Base-by-base conservation (phyloP, 2,888 invertebrate species). In the Thecophora atra region DNA sequence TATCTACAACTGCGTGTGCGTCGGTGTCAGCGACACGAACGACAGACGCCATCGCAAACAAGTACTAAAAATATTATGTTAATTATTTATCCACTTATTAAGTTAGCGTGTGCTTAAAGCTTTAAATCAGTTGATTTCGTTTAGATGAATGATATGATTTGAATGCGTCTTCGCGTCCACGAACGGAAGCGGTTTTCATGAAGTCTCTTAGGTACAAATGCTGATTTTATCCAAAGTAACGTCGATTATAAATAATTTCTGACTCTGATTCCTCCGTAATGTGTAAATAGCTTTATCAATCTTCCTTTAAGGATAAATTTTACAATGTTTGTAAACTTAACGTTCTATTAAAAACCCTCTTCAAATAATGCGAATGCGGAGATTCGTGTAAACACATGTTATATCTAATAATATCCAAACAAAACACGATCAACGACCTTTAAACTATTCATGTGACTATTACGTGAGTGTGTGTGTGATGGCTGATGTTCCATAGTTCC, bases 121-220 rank as follows among this genome's bases (percentile, higher is more conserved):
- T 62, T 13, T 11, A 44, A 63, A 44, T 63, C 42, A 63, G 42
- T 63, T 42, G 37, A 42, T 63, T 63, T 37, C 3, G 21, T 42
- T 42, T 24, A 15, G 19, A 37, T 42, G 42, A 44, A 44, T 63
- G 42, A 21, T 54, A 42, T 63, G 63, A 42, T 17, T 44, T 63
- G 37, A 19, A 63, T 21, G 21, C 19, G 19, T 63, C 21, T 54
- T 54, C 8, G 21, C 21, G 63, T n/a, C 8, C 17, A 42, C 3
- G 63, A 63, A 63, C 63, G 63, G 63, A 63, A 63, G 26, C 21
- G 24, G 15, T 63, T 63, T 4, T 63, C 65, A 47, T 47, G 28
- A 65, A 65, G 26, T 51, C 26, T 51, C 28, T 24, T 47, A 65
- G 65, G 65, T 65, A 65, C 65, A 19, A 65, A 65, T 30, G n/a